Evolutionary conservation across 2,888 invertebrate genomes (phyloP), one percentile per base, ranked within the genome.

Genomic region (Gerris lacustris): DNA sequence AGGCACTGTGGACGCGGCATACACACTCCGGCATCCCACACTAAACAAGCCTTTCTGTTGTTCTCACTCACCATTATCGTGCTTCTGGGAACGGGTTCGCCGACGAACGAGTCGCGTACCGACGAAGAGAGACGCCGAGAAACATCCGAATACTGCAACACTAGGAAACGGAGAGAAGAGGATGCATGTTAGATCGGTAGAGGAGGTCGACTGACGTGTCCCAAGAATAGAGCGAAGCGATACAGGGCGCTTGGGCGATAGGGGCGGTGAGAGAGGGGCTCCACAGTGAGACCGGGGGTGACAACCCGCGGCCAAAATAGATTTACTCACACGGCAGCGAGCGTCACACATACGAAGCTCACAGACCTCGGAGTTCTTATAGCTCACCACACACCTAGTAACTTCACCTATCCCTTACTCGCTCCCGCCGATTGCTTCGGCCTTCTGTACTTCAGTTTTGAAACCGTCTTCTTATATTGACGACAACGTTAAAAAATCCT

Each of bases 221-320:
- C 55, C 55, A 55, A 55, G 55, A 55, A 55, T 55, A 55, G 55
- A 55, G 55, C 55, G 15, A 9, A 15, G 55, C 55, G 55, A 55
- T 55, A 55, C 15, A 55, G 55, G 11, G 9, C 55, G 55, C 55
- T 55, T 2, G 55, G 55, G 55, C 9, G 55, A 55, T 9, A 55
- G 55, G 15, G 15, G 15, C 55, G 15, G 55, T 11, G 55, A 55
- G 55, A 55, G 55, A 11, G 15, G 55, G 15, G 55, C 9, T 55
- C 55, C 55, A 55, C 55, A 55, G 55, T 15, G 55, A 55, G 55
- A 55, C 55, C 15, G 55, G 55, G 55, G 55, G 55, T 55, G 55
- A 55, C 55, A 55, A 55, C 55, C 55, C 15, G 15, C 9, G 15
- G 55, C 55, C 55, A 55, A 55, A 55, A 55, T 55, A 55, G 55